Percentiles rank a stretch among this genome's conserved stretches.
These are phyloP conservation scores for Rhineura floridana DNA, from an alignment of 2,113 vertebrate genomes.

Conservation along the genomic window DNA sequence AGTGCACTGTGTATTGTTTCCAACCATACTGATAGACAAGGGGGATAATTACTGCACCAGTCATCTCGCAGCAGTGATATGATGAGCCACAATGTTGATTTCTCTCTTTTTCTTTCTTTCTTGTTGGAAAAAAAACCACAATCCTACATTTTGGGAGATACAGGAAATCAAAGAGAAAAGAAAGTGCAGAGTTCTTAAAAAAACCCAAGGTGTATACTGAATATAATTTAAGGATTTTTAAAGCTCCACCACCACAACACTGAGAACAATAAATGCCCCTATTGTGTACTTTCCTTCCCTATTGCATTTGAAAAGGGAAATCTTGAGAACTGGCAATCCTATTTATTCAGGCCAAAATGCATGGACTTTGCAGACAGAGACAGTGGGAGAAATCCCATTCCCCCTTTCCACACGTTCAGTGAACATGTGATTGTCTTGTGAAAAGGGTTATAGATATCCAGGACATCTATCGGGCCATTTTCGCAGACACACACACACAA, in stretches of 20 bases:
- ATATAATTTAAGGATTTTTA: background rate
- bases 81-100: background rate
- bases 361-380: too few relatives aligned
- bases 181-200: background rate
- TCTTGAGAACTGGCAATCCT: too few relatives aligned
- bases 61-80: background rate
- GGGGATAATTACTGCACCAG: background rate
- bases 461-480: too few relatives aligned
- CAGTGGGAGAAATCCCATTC: too few relatives aligned
- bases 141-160: background rate
- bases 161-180: background rate
- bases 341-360: too few relatives aligned
- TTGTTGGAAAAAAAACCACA: background rate
- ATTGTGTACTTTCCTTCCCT: background rate
- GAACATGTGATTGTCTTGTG: too few relatives aligned
- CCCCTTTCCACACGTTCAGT: too few relatives aligned
- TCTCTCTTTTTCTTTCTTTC: background rate
- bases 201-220: background rate
- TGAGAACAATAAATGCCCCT: background rate
- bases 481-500: background rate
- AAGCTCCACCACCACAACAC: background rate
- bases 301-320: background rate
- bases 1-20: background rate
- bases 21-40: slow-evolving; percentile 22
- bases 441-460: too few relatives aligned